Base-by-base conservation (phyloP, 2,797 vertebrate species). In the Coendou prehensilis region DNA sequence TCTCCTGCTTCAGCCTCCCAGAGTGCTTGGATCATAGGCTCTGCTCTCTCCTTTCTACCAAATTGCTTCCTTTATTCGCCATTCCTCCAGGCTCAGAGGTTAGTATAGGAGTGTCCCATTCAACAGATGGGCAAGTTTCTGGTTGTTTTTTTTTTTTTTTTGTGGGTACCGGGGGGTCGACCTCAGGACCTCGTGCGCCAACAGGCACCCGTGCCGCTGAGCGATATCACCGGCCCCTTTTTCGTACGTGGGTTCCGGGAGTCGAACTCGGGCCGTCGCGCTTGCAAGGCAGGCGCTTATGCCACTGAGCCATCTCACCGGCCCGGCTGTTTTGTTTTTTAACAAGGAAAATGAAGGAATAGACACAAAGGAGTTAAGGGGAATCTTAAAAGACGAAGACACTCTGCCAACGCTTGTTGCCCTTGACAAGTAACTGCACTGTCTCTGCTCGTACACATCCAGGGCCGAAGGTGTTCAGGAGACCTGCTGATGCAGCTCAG, bases 311-410 rank as follows among this genome's bases (percentile, higher is more conserved):
- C n/a, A n/a, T n/a, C n/a, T n/a, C n/a, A n/a, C n/a, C n/a, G n/a
- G n/a, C n/a, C n/a, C n/a, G 83, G 64, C 87, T 56, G 8, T 67
- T 93, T 78, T 88, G 47, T 87, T 87, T 92, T 82, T 83, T 67
- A 94, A 87, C 54, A 86, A 93, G 61, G 63, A 90, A 90, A 92
- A 94, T n/a, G 56, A 96, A 93, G 50, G 76, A 76, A 56, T 1
- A 83, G 61, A 59, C 13, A 88, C 4, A 84, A 92, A 6, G 33
- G 80, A n/a, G 56, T 67, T 87, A 87, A 95, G 90, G 76, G 47
- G 20, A 79, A 89, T 88, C 59, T 89, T 95, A 81, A 61, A 89
- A 26, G 61, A 78, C 64, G 83, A 0, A 87, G 41, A 64, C 20
- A 37, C 6, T 67, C 52, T 91, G 75, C 69, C 67, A 67, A 26